Evolutionary conservation across 2,888 invertebrate genomes (phyloP).

Genomic region (Hesperia comma): DNA sequence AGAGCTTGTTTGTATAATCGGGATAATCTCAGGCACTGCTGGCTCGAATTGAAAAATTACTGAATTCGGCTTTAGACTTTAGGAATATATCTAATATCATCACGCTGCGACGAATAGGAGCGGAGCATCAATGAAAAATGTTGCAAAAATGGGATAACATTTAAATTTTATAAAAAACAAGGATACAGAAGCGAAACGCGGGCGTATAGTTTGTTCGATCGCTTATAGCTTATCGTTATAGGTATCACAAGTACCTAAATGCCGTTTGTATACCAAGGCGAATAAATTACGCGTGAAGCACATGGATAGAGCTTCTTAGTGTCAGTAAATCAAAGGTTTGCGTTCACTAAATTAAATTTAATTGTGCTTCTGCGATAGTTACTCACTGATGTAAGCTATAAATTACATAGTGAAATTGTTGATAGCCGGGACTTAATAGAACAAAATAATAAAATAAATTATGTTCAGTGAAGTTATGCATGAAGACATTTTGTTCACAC

Average conservation of each 20-base stretch:
- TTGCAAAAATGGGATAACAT: too few relatives aligned
- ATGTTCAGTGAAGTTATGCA: too few relatives aligned
- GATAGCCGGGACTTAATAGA: background rate
- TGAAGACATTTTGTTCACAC: too few relatives aligned
- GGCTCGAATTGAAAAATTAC: too few relatives aligned
- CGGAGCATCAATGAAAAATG: too few relatives aligned
- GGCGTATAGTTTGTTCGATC: background rate
- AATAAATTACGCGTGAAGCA: constrained; percentile 9
- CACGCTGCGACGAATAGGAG: too few relatives aligned
- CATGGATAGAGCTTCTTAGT: constrained; percentile 21
- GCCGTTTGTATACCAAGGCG: constrained; percentile 2
- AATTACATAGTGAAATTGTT: constrained; percentile 11
- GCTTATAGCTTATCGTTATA: background rate
- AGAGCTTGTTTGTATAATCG: too few relatives aligned
- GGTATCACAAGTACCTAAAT: constrained; percentile 1
- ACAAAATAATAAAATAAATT: background rate
- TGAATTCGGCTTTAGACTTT: too few relatives aligned
- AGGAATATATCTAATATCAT: too few relatives aligned
- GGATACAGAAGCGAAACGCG: too few relatives aligned
- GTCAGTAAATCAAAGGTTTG: constrained; percentile 40
- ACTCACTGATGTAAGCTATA: constrained; percentile 10
- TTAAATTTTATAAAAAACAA: too few relatives aligned
- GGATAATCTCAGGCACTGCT: too few relatives aligned
- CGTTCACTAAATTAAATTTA: constrained; percentile 42
- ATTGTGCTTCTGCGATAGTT: constrained; percentile 24